Evolutionary conservation across 2,888 invertebrate species (phyloP), one percentile per base, ranked within the genome.

Genomic region (Neoscelio sp.): DNA sequence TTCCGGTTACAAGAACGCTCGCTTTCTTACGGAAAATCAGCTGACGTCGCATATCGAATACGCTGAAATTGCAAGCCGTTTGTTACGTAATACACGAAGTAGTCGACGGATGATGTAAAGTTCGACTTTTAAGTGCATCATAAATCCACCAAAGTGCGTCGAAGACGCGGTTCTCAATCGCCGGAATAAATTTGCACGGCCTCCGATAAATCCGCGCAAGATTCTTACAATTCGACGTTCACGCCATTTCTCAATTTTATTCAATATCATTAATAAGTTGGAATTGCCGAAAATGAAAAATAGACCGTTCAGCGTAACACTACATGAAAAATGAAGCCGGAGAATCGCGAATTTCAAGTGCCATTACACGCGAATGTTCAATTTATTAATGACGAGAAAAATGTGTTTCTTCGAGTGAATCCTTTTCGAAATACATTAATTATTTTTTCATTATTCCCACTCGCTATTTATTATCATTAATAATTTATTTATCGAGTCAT

Each of bases 91-190:
- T 44, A 68, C 38, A 26, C 20, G 20, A 2, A 30, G 38, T 15
- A 54, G 60, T 50, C 60, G 48, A 30, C 40, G n/a, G 26, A 64
- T 64, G 64, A 70, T 56, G 48, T 46, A 56, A 76, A 64, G 62
- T 76, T 76, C 13, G 28, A 74, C 64, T 60, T 67, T 67, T 42
- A 67, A 67, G 65, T 60, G 74, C 58, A 42, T 33, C 74, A 58
- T 75, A 65, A 75, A 75, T 67, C 38, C 17, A 5, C 48, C 10
- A n/a, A 12, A 52, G 58, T 13, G 60, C 74, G 42, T 56, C 33
- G 46, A 48, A 13, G 40, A 65, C 12, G 30, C 40, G 18, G 28
- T 38, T 10, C 33, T 50, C 56, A 18, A 64, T 65, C 64, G 64
- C 18, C 4, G 46, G 48, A 38, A 75, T 75, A 75, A 50, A 75